Conservation (phyloP, 1,140 invertebrate genomes). For the Lucilia sericata region DNA sequence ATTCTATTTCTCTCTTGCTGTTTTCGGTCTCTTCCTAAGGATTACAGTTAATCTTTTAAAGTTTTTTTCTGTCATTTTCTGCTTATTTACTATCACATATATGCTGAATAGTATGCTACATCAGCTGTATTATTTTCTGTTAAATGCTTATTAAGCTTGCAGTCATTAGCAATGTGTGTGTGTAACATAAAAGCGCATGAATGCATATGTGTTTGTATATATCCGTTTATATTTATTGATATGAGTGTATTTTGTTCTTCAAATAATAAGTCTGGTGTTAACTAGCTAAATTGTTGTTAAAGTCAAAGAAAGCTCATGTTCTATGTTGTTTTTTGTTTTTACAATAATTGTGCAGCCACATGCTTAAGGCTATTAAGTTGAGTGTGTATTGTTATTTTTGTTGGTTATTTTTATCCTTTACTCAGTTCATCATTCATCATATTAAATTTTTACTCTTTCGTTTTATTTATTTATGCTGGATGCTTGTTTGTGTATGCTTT, state of each 20-base stretch:
- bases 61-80: no score
- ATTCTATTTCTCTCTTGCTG: no score
- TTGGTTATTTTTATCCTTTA: no score
- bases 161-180: not conserved
- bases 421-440: no score
- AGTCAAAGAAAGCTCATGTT: not conserved
- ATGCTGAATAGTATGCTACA: no score
- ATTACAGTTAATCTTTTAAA: no score
- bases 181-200: not conserved
- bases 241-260: not conserved
- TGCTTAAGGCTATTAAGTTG: not conserved
- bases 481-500: no score
- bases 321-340: not conserved
- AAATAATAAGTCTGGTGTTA: slow-evolving; percentile 1
- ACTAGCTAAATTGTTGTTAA: not conserved
- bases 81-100: no score
- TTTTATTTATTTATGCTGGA: no score
- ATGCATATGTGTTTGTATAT: not conserved
- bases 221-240: not conserved
- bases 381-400: not conserved
- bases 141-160: not conserved
- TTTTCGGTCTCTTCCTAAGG: no score
- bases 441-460: no score
- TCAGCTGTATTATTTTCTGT: not conserved
- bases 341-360: no score